Conservation (phyloP, 30 jellyfish, hydroid and myxozoan species). For the Aurelia aurita complex sp. Pacific region DNA sequence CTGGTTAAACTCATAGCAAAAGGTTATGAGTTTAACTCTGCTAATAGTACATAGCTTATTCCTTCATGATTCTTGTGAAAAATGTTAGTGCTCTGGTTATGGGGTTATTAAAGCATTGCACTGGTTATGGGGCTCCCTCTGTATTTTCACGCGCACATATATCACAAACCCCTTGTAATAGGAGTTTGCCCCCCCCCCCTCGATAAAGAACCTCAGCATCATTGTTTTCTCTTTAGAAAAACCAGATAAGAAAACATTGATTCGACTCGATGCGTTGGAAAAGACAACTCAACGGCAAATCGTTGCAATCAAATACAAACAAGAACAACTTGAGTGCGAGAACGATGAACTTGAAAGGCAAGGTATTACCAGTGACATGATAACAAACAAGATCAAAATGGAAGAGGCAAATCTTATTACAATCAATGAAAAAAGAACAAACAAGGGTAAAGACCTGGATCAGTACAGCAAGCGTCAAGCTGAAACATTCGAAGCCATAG, state of each 20-base stretch:
- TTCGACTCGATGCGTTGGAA: constrained; percentile 53
- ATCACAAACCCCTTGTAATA: too few relatives aligned
- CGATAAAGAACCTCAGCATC: not conserved
- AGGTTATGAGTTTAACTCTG: too few relatives aligned
- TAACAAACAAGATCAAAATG: not conserved
- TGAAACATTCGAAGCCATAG: constrained; percentile 6
- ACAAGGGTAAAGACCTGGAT: constrained; percentile 6
- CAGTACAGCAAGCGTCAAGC: constrained; percentile 2
- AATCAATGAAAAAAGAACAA: constrained; percentile 1
- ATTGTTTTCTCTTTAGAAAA: not conserved
- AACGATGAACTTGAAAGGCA: constrained; percentile 26
- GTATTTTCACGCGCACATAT: too few relatives aligned
- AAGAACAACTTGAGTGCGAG: constrained; percentile 38
- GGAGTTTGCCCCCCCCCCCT: not conserved
- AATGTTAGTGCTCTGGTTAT: too few relatives aligned
- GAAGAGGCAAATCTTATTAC: constrained; percentile 27
- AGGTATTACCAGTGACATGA: constrained; percentile 20
- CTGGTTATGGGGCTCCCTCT: not conserved
- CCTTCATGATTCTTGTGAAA: too few relatives aligned
- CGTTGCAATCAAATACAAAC: constrained; percentile 30
- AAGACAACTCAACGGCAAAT: constrained; percentile 26
- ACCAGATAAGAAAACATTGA: constrained; percentile 2
- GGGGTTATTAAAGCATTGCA: too few relatives aligned
- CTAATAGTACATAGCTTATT: too few relatives aligned
- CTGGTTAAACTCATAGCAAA: too few relatives aligned